Evolutionary conservation across 2,113 vertebrate genomes (phyloP).

Genomic region (Sylvia atricapilla): DNA sequence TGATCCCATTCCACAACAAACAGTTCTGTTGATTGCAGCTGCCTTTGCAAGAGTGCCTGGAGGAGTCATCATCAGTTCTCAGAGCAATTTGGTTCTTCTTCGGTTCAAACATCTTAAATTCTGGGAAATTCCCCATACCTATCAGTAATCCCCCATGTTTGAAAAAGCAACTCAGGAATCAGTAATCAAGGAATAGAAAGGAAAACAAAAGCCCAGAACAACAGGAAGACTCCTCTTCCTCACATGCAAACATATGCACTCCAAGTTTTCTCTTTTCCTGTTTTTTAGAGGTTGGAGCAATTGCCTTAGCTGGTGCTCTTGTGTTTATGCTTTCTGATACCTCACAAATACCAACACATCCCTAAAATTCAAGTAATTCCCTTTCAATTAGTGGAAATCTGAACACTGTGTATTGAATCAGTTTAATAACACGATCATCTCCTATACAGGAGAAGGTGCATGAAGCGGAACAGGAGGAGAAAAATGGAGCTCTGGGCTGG

Average conservation of each 20-base stretch:
- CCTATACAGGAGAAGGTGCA: background rate
- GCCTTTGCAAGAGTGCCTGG: background rate
- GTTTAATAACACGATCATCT: background rate
- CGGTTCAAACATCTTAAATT: background rate
- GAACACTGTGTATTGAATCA: background rate
- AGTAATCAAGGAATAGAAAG: background rate
- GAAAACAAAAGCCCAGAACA: background rate
- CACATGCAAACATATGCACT: rapidly evolving
- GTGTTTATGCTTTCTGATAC: background rate
- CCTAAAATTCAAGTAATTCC: background rate
- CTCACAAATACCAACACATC: background rate
- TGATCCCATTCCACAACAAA: background rate
- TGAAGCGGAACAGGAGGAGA: background rate
- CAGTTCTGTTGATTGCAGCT: background rate
- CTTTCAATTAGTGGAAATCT: background rate
- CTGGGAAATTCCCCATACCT: background rate
- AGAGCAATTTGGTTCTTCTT: background rate
- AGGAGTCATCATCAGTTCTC: background rate
- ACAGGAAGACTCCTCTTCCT: background rate
- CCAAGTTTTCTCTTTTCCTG: background rate
- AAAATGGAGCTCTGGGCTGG: background rate
- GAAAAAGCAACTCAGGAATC: background rate
- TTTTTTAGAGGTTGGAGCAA: background rate
- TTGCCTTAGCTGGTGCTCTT: background rate
- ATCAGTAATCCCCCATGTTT: background rate